Base-by-base conservation (phyloP, 2,888 invertebrate species). In the Lasioglossum calceatum region DNA sequence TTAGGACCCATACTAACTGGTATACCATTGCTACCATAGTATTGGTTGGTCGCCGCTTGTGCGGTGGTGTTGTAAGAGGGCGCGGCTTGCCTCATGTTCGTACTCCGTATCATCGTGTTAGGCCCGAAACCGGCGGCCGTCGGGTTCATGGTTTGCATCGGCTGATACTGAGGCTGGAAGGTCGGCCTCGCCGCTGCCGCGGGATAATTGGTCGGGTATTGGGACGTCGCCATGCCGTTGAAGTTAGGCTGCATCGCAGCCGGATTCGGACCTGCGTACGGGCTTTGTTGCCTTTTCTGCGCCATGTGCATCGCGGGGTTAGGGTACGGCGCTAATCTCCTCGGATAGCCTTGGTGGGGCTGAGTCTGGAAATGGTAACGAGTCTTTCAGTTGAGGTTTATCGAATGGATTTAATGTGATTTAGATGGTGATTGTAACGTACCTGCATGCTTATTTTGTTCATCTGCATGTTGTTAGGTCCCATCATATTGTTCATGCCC, bases 271-370 rank as follows among this genome's bases (percentile, higher is more conserved):
- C 86, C 92, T 95, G 96, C 92, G 78, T 94, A 93, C 4, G 92
- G 90, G 7, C 79, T 75, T 39, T 92, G 92, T 86, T 94, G 95
- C 93, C 98, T 96, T 92, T 98, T 97, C 94, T 98, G 98, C 82
- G 97, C 97, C 97, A 98, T 97, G 95, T 98, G 97, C 97, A 98
- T 98, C 84, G 97, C 97, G 23, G 98, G 98, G 85, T 97, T 97
- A 39, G 98, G 98, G 95, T 98, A 98, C 2, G 98, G 98, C 76
- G 98, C 96, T 96, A 98, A 97, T 93, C 98, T 96, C 93, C 98
- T 96, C 90, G 98, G 98, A 93, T 98, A 98, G 90, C 96, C 96
- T 91, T 96, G 95, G 76, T 93, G 93, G 70, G 92, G 88, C 77
- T 93, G 93, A 79, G 90, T 89, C 90, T 93, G 79, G 0, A 74